Evolutionary conservation across 1,140 invertebrate species (phyloP).

Genomic region (Drosophila ogumai): DNA sequence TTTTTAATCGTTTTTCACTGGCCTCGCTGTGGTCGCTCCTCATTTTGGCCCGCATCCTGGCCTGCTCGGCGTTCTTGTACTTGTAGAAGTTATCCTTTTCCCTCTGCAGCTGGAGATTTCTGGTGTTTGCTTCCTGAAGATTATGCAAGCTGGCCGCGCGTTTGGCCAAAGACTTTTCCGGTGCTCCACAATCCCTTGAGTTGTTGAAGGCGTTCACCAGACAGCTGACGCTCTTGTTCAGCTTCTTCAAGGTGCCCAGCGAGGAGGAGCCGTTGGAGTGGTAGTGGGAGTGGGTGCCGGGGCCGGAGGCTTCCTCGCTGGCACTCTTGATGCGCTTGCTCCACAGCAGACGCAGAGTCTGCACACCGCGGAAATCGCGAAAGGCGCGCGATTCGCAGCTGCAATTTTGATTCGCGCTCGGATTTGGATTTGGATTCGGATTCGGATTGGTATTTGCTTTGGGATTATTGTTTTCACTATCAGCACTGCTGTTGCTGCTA

Average conservation of each 20-base stretch:
- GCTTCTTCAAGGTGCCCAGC: conserved; percentile 69
- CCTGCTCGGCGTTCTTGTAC: conserved; percentile 84
- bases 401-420: conserved; percentile 40
- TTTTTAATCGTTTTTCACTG: conserved; percentile 15
- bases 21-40: conserved; percentile 31
- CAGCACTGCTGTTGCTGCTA: conserved; percentile 11
- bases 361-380: conserved; percentile 81
- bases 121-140: conserved; percentile 36
- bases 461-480: conserved; percentile 49
- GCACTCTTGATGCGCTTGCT: conserved; percentile 79
- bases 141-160: conserved; percentile 76
- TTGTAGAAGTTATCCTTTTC: conserved; percentile 84
- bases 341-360: conserved; percentile 76
- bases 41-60: conserved; percentile 62
- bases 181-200: conserved; percentile 52
- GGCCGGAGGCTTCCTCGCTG: conserved; percentile 53
- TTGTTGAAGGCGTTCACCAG: conserved; percentile 74
- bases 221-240: conserved; percentile 79
- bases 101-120: conserved; percentile 40
- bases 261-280: conserved; percentile 7
- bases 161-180: conserved; percentile 53
- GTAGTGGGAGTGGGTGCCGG: conserved; percentile 5
- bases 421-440: conserved; percentile 28
- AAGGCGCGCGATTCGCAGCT: conserved; percentile 64
- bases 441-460: conserved; percentile 12